Percentiles rank a stretch among this genome's conserved stretches.
Evolutionary conservation across 2,888 invertebrate genomes (phyloP).

Genomic region (Argyra leucocephala): DNA sequence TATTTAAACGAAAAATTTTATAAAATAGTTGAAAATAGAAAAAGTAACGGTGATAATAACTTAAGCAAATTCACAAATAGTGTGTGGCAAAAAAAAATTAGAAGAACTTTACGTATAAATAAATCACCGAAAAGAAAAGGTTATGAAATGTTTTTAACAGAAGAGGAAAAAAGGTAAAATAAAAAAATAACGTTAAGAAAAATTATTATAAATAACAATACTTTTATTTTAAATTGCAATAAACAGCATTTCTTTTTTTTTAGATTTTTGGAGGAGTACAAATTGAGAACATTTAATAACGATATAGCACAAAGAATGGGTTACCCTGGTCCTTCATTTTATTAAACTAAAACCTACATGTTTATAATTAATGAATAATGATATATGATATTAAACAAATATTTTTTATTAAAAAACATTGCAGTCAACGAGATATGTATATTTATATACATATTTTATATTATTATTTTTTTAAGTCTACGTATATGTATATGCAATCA

Average conservation of each 20-base stretch:
- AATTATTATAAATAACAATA: no score
- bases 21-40: neutral
- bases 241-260: neutral
- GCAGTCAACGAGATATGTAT: no score
- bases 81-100: conserved; percentile 27
- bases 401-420: no score
- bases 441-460: no score
- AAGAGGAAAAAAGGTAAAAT: conserved; percentile 59
- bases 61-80: neutral
- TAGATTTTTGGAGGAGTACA: neutral
- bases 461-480: no score
- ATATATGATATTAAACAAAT: no score
- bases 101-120: conserved; percentile 38
- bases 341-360: neutral
- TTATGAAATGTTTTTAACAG: conserved; percentile 56
- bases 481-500: no score
- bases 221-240: no score
- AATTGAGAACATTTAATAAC: neutral
- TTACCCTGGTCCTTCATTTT: neutral
- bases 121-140: conserved; percentile 49
- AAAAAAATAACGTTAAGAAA: no score
- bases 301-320: neutral
- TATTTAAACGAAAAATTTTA: neutral
- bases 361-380: no score
- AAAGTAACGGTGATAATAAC: neutral